Percentiles rank a stretch among this genome's conserved stretches.
These are phyloP conservation scores for Syndactyla subalaris DNA, from an alignment of 2,797 vertebrate species.

Conservation along the genomic window DNA sequence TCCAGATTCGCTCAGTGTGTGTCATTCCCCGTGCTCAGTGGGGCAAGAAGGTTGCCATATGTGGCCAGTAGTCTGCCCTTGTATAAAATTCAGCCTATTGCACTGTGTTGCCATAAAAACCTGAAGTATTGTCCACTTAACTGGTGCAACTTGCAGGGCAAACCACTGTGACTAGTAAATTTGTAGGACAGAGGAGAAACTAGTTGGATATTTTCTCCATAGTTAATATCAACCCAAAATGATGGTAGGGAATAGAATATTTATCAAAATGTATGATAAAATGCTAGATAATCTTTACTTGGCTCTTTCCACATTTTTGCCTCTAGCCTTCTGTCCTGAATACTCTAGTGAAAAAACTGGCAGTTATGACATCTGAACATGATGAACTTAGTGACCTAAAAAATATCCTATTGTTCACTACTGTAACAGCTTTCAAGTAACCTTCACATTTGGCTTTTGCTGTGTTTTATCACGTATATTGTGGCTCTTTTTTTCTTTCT, in stretches of 20 bases:
- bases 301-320: background rate
- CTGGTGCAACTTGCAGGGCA: background rate
- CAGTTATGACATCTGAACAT: background rate
- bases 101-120: background rate
- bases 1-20: background rate
- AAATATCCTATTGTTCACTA: conserved; percentile 12
- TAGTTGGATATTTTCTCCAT: background rate
- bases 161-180: background rate
- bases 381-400: conserved; percentile 1
- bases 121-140: background rate
- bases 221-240: background rate
- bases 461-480: conserved; percentile 60
- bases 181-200: background rate
- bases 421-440: conserved; percentile 35
- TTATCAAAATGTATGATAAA: background rate
- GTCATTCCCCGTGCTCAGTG: background rate
- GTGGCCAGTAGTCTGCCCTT: background rate
- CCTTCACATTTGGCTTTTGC: conserved; percentile 37
- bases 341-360: background rate
- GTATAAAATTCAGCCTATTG: background rate
- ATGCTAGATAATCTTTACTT: background rate
- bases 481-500: background rate
- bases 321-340: background rate
- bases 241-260: background rate
- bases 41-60: background rate